Base-by-base conservation (phyloP, 2,113 vertebrate genomes). In the Malurus elegans region DNA sequence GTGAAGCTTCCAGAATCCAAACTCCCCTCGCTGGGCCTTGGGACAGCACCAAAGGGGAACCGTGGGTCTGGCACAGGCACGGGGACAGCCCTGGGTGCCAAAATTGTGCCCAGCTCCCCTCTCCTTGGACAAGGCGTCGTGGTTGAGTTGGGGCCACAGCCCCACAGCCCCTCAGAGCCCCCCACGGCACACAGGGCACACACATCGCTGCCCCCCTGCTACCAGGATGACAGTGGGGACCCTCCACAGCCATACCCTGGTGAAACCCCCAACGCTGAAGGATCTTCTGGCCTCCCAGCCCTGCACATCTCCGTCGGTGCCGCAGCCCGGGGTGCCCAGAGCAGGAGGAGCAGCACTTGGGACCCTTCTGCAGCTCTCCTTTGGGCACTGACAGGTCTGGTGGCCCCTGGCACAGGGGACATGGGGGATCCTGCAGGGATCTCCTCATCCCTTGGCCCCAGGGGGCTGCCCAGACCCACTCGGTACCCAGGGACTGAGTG, bases 21-120 rank as follows among this genome's bases (percentile, higher is more conserved):
- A n/a, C 24, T 5, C 4, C 0, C 7, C 2, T 16, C 0, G 0
- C 31, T 48, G 66, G 83, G 23, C 12, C 9, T 2, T 8, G 69
- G 2, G 4, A 3, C 25, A 19, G 32, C 8, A 0, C 24, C 4
- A 5, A 11, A 20, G 14, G 12, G 12, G 65, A 56, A 1, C 44
- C 18, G 2, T 0, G 1, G 25, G 10, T n/a, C 2, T 4, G 44
- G 29, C 2, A 17, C 3, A 0, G 47, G 15, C 29, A 28, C 54
- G 17, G 69, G 8, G 5, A 67, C 53, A 31, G 8, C 54, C 54
- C 54, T 31, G 21, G 58, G 38, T 17, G 70, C 23, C 13, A 8
- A 4, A 38, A 18, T 4, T 9, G 10, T 36, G 15, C 60, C 60
- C 9, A 36, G 40, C 26, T 8, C 28, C 23, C n/a, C 28, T 78